Percentiles rank a stretch among this genome's conserved stretches.
phyloP scores from a whole-genome alignment of 2,888 invertebrate genomes.

The Agrochola lota region DNA sequence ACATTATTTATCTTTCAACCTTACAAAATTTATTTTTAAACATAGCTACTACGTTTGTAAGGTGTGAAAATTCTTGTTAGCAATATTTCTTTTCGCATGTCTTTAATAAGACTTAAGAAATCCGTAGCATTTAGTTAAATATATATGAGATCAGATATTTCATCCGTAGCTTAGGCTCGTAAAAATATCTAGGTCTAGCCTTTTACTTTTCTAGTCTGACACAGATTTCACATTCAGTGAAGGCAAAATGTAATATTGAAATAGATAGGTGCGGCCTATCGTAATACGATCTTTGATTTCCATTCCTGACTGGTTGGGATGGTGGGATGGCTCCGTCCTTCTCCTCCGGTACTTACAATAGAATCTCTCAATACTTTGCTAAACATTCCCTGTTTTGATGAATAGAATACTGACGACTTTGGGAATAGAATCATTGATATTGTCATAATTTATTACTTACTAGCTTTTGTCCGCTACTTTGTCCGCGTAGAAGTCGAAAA shows the following conservation, averaged over 20 bases:
- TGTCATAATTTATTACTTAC: neutral
- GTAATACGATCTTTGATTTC: slow-evolving; percentile 60
- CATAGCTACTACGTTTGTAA: neutral
- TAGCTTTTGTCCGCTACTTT: too few species aligned
- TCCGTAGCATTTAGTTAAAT: neutral
- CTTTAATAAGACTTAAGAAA: neutral
- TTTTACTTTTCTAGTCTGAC: slow-evolving; percentile 35
- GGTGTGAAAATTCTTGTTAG: neutral
- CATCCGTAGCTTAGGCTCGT: slow-evolving; percentile 17
- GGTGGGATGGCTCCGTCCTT: slow-evolving; percentile 11
- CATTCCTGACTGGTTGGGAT: slow-evolving; percentile 18
- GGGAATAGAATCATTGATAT: neutral
- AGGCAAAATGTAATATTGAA: slow-evolving; percentile 56
- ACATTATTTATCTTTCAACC: neutral
- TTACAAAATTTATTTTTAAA: slow-evolving; percentile 1
- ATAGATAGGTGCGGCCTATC: slow-evolving; percentile 52
- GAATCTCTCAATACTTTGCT: slow-evolving; percentile 19
- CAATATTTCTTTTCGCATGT: neutral
- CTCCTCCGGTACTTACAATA: slow-evolving; percentile 27
- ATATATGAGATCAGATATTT: slow-evolving; percentile 21
- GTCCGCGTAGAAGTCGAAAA: too few species aligned
- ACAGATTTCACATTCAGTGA: slow-evolving; percentile 42
- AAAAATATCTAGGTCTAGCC: slow-evolving; percentile 31
- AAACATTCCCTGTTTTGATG: neutral
- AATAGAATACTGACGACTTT: neutral